A percentile compares a stretch with the other conserved stretches of the same genome.
Conservation (phyloP, 2,797 vertebrate genomes). For the Avahi laniger region DNA sequence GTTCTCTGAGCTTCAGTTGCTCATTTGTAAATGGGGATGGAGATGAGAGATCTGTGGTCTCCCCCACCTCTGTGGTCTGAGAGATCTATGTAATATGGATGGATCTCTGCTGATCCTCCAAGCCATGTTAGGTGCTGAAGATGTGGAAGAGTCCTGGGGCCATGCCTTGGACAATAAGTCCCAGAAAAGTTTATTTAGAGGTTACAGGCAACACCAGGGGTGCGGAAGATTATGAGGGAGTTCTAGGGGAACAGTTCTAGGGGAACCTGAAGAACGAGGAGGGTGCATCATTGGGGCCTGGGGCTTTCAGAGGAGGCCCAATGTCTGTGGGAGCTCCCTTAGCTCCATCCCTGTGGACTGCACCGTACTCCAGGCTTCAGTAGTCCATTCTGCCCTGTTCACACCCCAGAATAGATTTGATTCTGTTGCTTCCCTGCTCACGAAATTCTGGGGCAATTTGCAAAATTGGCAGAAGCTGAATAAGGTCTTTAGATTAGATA, state of each 20-base stretch:
- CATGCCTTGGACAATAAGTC: not conserved
- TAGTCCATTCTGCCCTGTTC: not conserved
- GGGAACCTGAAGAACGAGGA: not conserved
- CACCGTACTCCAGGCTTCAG: not conserved
- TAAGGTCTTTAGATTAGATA: not conserved
- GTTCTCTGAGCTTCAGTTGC: not conserved
- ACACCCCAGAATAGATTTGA: not conserved
- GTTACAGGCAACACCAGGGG: not conserved
- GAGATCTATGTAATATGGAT: not conserved
- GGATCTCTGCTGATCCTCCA: not conserved
- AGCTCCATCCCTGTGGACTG: not conserved
- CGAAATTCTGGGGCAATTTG: conserved; percentile 13
- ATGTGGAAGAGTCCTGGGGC: not conserved
- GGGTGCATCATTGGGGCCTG: not conserved
- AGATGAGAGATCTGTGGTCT: not conserved
- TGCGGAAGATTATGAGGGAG: not conserved
- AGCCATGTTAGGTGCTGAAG: not conserved
- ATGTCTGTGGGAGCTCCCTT: not conserved
- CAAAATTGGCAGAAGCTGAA: not conserved
- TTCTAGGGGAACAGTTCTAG: conserved; percentile 32
- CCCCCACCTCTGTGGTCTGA: not conserved
- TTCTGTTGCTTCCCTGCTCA: not conserved
- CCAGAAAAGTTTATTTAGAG: conserved; percentile 5
- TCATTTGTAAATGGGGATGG: not conserved
- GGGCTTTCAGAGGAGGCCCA: not conserved